Evolutionary conservation across 1,140 invertebrate genomes (phyloP).

Genomic region (Odontomachus brunneus): DNA sequence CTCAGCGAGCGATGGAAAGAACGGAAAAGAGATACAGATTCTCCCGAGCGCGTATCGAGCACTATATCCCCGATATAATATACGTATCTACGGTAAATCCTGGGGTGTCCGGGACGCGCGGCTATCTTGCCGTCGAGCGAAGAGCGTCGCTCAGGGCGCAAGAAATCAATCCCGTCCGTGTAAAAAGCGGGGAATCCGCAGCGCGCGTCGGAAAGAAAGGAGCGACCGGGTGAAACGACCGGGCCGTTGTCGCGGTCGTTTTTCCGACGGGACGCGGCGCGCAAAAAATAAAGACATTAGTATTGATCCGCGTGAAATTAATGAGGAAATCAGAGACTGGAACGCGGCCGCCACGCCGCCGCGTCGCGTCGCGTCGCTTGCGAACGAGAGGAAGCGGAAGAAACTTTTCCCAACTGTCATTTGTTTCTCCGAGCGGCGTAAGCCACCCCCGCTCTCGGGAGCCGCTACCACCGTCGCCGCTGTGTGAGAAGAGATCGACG

Average conservation of each 20-base stretch:
- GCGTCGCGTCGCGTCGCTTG: conserved; percentile 11
- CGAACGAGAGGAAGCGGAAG: conserved; percentile 67
- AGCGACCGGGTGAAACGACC: conserved; percentile 46
- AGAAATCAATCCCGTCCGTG: conserved; percentile 45
- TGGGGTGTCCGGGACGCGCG: not conserved
- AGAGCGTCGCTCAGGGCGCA: conserved; percentile 20
- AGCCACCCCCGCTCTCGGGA: conserved; percentile 14
- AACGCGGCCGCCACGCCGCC: conserved; percentile 66
- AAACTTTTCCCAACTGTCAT: conserved; percentile 80
- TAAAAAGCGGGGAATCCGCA: conserved; percentile 34
- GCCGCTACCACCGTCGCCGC: not conserved
- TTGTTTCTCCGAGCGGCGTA: conserved; percentile 72
- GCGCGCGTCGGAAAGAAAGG: conserved; percentile 40
- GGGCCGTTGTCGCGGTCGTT: conserved; percentile 40
- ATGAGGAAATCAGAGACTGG: conserved; percentile 82
- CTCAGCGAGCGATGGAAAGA: not conserved
- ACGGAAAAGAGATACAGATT: not conserved
- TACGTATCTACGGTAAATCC: conserved; percentile 35
- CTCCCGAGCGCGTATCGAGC: too few species aligned
- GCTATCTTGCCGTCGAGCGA: conserved; percentile 15
- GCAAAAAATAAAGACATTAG: conserved; percentile 77
- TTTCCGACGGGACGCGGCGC: conserved; percentile 7
- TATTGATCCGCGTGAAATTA: conserved; percentile 81
- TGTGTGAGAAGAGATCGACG: conserved; percentile 28
- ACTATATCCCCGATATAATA: not conserved